Percentiles rank a stretch among this genome's conserved stretches.
phyloP scores from a whole-genome alignment of 2,888 invertebrate species.

The Hyppa rectilinea region DNA sequence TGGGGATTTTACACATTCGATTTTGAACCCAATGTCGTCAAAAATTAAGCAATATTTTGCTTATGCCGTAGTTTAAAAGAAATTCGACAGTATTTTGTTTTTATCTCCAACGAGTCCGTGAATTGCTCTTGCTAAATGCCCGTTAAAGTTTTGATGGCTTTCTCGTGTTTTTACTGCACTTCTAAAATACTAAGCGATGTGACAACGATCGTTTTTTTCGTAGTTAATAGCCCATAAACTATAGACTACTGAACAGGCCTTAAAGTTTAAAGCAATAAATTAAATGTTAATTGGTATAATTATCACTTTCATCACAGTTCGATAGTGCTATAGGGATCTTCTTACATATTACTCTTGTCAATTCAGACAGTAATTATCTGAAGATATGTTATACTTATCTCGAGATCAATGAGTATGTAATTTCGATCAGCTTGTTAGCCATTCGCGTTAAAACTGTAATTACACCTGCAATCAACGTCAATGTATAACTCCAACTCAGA shows the following conservation, averaged over 20 bases:
- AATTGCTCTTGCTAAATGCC: slow-evolving; percentile 80
- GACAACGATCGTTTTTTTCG: slow-evolving; percentile 48
- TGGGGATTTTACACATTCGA: slow-evolving; percentile 2
- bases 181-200: slow-evolving; percentile 52
- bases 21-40: slow-evolving; percentile 33
- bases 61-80: neutral
- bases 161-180: slow-evolving; percentile 73
- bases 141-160: slow-evolving; percentile 81
- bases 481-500: neutral
- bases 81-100: slow-evolving; percentile 53
- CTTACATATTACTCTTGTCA: slow-evolving; percentile 26
- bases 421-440: slow-evolving; percentile 42
- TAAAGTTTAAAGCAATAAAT: slow-evolving; percentile 39
- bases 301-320: slow-evolving; percentile 47
- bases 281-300: slow-evolving; percentile 41
- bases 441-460: slow-evolving; percentile 32
- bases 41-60: slow-evolving; percentile 31
- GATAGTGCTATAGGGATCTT: slow-evolving; percentile 1
- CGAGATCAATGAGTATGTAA: slow-evolving; percentile 26
- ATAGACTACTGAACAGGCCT: slow-evolving; percentile 46
- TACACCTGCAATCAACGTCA: slow-evolving; percentile 15
- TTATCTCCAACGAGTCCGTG: slow-evolving; percentile 75
- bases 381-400: slow-evolving; percentile 25
- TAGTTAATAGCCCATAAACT: slow-evolving; percentile 45
- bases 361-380: slow-evolving; percentile 32